Evolutionary conservation across 2,113 vertebrate genomes (phyloP).

Genomic region (Serilophus lunatus): DNA sequence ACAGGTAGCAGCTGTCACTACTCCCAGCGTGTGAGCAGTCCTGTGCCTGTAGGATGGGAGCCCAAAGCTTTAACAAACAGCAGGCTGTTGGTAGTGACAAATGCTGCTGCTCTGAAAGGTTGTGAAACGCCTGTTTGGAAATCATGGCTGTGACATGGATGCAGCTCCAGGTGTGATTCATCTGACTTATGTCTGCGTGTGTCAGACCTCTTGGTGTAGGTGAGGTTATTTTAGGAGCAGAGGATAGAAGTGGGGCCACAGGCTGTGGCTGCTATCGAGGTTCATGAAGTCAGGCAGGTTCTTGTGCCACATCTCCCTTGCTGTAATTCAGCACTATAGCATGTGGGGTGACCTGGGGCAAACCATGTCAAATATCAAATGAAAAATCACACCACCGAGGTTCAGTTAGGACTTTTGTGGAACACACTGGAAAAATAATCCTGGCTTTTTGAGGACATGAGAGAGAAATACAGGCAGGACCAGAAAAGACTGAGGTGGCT

Average conservation of each 20-base stretch:
- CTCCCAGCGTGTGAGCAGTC: background rate
- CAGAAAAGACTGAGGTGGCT: background rate
- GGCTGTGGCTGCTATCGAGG: background rate
- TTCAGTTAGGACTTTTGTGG: background rate
- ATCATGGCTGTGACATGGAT: background rate
- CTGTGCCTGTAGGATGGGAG: rapidly evolving
- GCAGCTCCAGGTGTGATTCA: background rate
- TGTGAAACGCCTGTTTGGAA: slow-evolving; percentile 5
- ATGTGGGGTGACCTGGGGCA: background rate
- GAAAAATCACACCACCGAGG: background rate
- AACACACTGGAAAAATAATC: background rate
- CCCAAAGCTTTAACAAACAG: background rate
- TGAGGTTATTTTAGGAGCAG: background rate
- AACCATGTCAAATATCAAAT: background rate
- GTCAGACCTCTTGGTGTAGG: background rate
- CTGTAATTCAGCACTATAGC: background rate
- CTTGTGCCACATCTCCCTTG: background rate
- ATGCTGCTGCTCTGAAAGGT: background rate
- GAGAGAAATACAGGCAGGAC: background rate
- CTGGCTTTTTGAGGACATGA: background rate
- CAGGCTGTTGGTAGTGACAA: background rate
- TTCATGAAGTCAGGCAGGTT: background rate
- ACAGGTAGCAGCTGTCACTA: background rate
- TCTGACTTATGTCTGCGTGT: background rate
- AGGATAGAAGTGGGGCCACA: background rate